Percentiles rank a stretch among this genome's conserved stretches.
Evolutionary conservation across 2,113 vertebrate genomes (phyloP).

Genomic region (Mohoua ochrocephala): DNA sequence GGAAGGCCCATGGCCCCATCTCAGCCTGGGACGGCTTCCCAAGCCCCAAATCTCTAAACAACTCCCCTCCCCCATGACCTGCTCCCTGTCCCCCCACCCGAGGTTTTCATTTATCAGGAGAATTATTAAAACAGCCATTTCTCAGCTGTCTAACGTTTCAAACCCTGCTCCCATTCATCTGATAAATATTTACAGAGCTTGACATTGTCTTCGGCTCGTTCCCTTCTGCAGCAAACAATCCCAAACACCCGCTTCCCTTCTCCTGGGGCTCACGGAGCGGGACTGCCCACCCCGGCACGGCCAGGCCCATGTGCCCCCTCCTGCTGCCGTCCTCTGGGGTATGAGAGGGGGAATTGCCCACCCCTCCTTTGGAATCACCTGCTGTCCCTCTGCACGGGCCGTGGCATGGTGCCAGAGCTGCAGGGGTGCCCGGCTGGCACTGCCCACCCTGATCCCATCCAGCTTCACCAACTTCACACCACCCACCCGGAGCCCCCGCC

Average conservation of each 20-base stretch:
- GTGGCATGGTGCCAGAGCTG: accelerated
- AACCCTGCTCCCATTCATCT: conserved; percentile 71
- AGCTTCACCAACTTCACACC: background rate
- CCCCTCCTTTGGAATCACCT: too few relatives aligned
- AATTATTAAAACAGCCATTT: conserved; percentile 78
- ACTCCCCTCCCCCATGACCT: conserved; percentile 14
- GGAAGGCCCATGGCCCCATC: background rate
- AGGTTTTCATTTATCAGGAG: conserved; percentile 70
- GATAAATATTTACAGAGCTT: conserved; percentile 78
- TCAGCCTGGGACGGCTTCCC: background rate
- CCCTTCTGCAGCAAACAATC: conserved; percentile 66
- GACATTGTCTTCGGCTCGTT: conserved; percentile 74
- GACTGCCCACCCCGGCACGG: accelerated
- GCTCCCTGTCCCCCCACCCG: background rate
- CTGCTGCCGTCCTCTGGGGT: background rate
- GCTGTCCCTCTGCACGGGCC: accelerated
- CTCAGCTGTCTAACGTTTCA: conserved; percentile 75
- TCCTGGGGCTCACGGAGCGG: accelerated
- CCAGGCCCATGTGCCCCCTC: background rate
- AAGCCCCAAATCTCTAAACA: conserved; percentile 62
- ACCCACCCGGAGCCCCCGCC: background rate
- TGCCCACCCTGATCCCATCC: background rate
- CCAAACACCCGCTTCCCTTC: conserved; percentile 66
- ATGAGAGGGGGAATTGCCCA: background rate
- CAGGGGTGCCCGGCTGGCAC: accelerated